Base-by-base conservation (phyloP, 2,888 invertebrate species). In the Drosophila phalerata region DNA sequence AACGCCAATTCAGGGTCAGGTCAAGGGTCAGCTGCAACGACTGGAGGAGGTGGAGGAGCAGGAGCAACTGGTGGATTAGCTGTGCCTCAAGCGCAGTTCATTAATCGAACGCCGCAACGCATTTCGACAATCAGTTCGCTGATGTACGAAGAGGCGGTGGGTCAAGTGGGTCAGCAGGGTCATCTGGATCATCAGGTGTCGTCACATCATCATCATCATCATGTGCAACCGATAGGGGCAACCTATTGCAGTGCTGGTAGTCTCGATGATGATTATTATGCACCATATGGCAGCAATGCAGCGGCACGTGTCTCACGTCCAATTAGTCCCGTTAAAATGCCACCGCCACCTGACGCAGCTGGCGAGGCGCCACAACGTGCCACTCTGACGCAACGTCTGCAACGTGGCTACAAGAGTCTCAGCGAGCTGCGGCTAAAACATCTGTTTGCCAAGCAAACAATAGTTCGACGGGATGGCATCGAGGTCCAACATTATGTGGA, bases 91-190 rank as follows among this genome's bases (percentile, higher is more conserved):
- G 77, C 90, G 5, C 79, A 83, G 61, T 91, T 92, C 58, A 91
- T 92, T 40, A 88, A 92, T 78, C 88, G 88, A 5, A 91, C 92
- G 30, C 92, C 92, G 8, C 84, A 88, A 10, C 87, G 88, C 52
- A 92, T 92, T 28, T 92, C 92, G 4, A 92, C 92, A 3, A 90
- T 92, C 37, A 91, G 92, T 30, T 91, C 92, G 15, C 55, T 92
- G 65, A 90, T 91, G 90, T 78, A 91, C 37, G 83, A 82, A 60
- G 61, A 76, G 49, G 62, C 34, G n/a, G n/a, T 30, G n/a, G 15
- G 19, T 17, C 19, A 42, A 1, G 4, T 42, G 17, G 40, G 10
- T 10, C 42, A 37, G 4, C 19, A 37, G 47, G 30, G 9, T 30
- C 30, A 30, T 10, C 11, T 6, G 17, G n/a, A 25, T 40, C n/a